Base-by-base conservation (phyloP, 2,888 invertebrate genomes). In the Drosophila niveifrons region DNA sequence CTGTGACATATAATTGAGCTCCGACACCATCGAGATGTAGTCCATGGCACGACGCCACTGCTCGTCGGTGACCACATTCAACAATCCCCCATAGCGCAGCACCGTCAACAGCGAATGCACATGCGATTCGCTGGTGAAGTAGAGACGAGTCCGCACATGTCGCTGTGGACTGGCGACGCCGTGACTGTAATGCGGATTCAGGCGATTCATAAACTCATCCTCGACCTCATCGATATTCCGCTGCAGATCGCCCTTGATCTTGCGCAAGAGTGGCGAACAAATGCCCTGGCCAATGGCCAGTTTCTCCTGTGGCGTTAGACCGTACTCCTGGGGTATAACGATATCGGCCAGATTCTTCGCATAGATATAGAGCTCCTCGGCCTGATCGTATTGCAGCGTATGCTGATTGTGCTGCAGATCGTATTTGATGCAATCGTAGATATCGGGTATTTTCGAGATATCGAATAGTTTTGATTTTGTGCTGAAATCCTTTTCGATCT, bases 1-100 rank as follows among this genome's bases (percentile, higher is more conserved):
- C 93, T 99, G 99, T 3, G 99, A 98, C 97, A 99, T 98, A 93
- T 99, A 99, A 93, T 99, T 99, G 31, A 99, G 94, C 92, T 99
- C 99, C 0, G 99, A 98, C 6, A 99, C 98, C 94, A 98, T 97
- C 17, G 97, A 97, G 23, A 99, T 96, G 91, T 99, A 99, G 90
- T 99, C 98, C 98, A 99, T 98, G 0, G 99, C 99, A 68, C 99
- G 95, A 11, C 97, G 95, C 99, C 99, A 99, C 91, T 99, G 99
- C 91, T 98, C 98, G 92, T 99, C 99, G 84, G 95, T 97, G 31
- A 95, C 91, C 43, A 97, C 97, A 92, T 97, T 96, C 9, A 98
- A 93, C 59, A 99, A 93, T 18, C 97, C 98, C 10, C 99, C 99
- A 92, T 96, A 98, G 75, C 99, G 94, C 55, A 99, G 94, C 66